Evolutionary conservation across 2,113 vertebrate species (phyloP).

Genomic region (Rhombomys opimus): DNA sequence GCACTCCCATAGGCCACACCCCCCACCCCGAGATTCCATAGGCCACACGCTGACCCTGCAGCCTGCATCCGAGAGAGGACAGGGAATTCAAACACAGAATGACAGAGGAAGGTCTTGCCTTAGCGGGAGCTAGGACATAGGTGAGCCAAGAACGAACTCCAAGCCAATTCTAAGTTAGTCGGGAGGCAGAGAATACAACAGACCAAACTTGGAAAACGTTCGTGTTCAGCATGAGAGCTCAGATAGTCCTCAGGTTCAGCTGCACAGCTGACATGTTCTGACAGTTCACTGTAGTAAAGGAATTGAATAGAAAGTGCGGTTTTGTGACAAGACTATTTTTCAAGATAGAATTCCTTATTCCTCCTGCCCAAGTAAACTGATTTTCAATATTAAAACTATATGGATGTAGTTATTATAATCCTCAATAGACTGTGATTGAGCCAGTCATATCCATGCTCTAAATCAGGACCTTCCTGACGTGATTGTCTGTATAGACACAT

Average conservation of each 20-base stretch:
- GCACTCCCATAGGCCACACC: background rate
- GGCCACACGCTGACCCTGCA: background rate
- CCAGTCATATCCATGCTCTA: background rate
- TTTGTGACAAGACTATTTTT: background rate
- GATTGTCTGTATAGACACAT: background rate
- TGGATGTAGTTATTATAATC: constrained; percentile 1
- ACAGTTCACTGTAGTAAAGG: constrained; percentile 3
- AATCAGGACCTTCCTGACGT: background rate
- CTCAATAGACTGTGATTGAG: constrained; percentile 16
- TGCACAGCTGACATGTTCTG: background rate
- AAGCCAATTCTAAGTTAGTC: background rate
- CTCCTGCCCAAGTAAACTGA: background rate
- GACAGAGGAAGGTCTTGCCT: background rate
- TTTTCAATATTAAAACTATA: constrained; percentile 2
- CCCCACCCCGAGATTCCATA: background rate
- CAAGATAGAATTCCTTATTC: background rate
- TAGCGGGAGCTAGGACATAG: background rate
- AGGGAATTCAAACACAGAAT: background rate
- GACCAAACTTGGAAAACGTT: background rate
- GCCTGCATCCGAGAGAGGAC: background rate
- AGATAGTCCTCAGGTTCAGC: background rate
- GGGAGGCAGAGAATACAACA: background rate
- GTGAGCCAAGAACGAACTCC: background rate
- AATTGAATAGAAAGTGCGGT: background rate
- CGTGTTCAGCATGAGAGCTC: background rate